These are phyloP conservation scores for Hirtodrosophila alboralis DNA, from an alignment of 2,888 invertebrate species.

Conservation along the genomic window DNA sequence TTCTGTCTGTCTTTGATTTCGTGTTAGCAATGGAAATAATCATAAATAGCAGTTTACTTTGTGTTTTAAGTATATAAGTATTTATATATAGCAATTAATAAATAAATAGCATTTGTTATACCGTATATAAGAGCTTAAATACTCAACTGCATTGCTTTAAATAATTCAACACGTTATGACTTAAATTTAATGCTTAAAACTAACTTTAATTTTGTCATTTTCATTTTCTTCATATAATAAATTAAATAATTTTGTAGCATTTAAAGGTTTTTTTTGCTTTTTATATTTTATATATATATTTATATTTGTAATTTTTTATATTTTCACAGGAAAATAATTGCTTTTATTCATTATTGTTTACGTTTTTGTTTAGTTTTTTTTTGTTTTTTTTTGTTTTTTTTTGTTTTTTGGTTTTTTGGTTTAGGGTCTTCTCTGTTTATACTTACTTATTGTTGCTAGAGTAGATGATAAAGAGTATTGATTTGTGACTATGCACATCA, in stretches of 20 bases:
- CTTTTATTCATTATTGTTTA: conserved; percentile 72
- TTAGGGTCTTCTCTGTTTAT: conserved; percentile 28
- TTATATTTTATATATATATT: conserved; percentile 32
- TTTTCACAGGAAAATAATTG: conserved; percentile 78
- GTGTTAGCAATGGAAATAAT: conserved; percentile 56
- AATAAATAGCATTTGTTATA: conserved; percentile 51
- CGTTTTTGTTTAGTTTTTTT: conserved; percentile 34
- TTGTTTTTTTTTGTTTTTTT: no score
- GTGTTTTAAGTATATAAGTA: conserved; percentile 30
- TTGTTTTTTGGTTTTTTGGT: no score
- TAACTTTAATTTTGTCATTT: conserved; percentile 35
- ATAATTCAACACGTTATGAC: conserved; percentile 55
- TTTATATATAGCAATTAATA: conserved; percentile 58
- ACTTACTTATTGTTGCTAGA: conserved; percentile 52
- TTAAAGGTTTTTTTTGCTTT: no score
- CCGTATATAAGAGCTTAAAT: conserved; percentile 20
- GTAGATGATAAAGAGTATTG: conserved; percentile 40
- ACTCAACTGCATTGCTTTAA: conserved; percentile 52
- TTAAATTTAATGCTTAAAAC: conserved; percentile 53
- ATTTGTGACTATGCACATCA: conserved; percentile 62
- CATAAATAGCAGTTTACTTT: conserved; percentile 55
- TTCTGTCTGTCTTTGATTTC: conserved; percentile 47
- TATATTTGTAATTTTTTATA: conserved; percentile 49
- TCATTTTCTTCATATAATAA: conserved; percentile 29
- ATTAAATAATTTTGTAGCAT: conserved; percentile 30